Percentiles rank a stretch among this genome's conserved stretches.
These are phyloP conservation scores for Neoniphon sammara DNA, from an alignment of 2,797 vertebrate genomes.

Conservation along the genomic window DNA sequence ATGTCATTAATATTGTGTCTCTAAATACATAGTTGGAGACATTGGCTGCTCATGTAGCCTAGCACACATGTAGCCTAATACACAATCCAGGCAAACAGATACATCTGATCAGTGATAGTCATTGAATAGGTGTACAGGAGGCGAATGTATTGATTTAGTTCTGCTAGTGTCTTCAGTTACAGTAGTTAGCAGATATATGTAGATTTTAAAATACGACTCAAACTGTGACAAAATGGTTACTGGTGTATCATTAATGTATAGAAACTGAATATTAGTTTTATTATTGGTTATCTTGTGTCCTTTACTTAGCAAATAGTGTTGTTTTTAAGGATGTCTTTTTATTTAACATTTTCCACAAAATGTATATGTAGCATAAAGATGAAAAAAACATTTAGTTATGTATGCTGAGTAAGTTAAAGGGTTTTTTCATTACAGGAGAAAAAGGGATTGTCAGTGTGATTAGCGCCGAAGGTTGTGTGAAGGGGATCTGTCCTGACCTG, in stretches of 20 bases:
- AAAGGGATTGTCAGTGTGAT: not conserved
- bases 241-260: too few relatives aligned
- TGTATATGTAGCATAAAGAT: not conserved
- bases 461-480: not conserved
- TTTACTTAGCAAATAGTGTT: too few relatives aligned
- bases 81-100: too few relatives aligned
- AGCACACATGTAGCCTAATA: not conserved
- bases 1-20: constrained; percentile 8
- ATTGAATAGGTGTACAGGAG: not conserved
- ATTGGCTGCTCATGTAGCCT: not conserved
- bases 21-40: not conserved
- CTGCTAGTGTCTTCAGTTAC: not conserved
- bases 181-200: not conserved
- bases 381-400: not conserved
- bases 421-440: not conserved
- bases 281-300: too few relatives aligned
- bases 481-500: constrained; percentile 86
- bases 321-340: too few relatives aligned
- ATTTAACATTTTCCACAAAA: not conserved
- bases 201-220: not conserved
- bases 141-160: not conserved
- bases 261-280: too few relatives aligned
- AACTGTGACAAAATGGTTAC: too few relatives aligned
- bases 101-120: not conserved
- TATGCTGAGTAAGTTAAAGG: not conserved